Conservation (phyloP, 1,140 invertebrate genomes). For the Drosophila pseudoobscura region DNA sequence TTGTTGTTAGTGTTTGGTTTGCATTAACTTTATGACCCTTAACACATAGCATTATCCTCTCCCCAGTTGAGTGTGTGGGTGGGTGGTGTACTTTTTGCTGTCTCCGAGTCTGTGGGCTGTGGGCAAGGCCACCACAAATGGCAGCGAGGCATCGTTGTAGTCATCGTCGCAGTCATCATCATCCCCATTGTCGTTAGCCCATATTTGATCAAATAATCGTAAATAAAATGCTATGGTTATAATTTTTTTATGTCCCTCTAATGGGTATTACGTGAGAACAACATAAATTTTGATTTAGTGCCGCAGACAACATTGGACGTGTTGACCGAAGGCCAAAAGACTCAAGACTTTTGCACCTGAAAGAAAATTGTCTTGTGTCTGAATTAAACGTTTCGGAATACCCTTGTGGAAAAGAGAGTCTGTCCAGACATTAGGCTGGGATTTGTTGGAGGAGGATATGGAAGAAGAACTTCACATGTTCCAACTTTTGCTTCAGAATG, state of each 20-base stretch:
- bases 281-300: slow-evolving; percentile 68
- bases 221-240: slow-evolving; percentile 76
- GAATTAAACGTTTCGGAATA: slow-evolving; percentile 23
- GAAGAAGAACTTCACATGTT: no score
- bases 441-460: no score
- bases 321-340: slow-evolving; percentile 35
- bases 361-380: slow-evolving; percentile 16
- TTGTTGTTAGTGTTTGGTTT: slow-evolving; percentile 63
- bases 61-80: slow-evolving; percentile 35
- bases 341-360: slow-evolving; percentile 27
- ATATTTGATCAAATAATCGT: slow-evolving; percentile 78
- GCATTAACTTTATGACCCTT: slow-evolving; percentile 77
- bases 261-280: slow-evolving; percentile 75
- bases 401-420: not conserved
- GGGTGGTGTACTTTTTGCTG: slow-evolving; percentile 8
- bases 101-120: not conserved
- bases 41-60: slow-evolving; percentile 58
- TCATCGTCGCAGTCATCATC: slow-evolving; percentile 11
- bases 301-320: slow-evolving; percentile 43
- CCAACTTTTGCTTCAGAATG: no score
- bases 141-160: slow-evolving; percentile 34
- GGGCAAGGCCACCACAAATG: slow-evolving; percentile 31
- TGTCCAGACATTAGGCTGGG: no score
- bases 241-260: slow-evolving; percentile 74
- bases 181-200: slow-evolving; percentile 30